Conservation (phyloP, 1,140 invertebrate genomes). For the Octopus sinensis region DNA sequence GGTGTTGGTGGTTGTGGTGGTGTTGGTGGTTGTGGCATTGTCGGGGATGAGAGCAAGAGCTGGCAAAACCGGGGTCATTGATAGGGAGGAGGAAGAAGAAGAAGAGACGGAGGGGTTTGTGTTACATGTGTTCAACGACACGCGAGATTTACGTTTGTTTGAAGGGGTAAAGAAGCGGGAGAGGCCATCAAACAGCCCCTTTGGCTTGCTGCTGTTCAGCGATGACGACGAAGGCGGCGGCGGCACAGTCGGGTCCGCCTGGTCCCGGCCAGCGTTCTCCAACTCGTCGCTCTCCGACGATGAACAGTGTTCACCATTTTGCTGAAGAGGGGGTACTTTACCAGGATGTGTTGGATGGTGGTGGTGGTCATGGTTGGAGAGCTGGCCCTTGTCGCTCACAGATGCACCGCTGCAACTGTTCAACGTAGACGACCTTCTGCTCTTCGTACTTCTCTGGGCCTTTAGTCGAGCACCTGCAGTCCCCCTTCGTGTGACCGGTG, state of each 20-base stretch:
- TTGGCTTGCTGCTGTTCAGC: conserved; percentile 40
- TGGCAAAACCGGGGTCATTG: too few species aligned
- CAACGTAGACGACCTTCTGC: not conserved
- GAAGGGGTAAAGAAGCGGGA: conserved; percentile 56
- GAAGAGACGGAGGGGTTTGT: conserved; percentile 29
- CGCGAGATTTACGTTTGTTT: conserved; percentile 55
- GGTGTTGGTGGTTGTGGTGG: too few species aligned
- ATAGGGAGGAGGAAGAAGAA: conserved; percentile 5
- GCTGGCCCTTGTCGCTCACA: not conserved
- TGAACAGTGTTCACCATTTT: conserved; percentile 27
- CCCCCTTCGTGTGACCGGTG: not conserved
- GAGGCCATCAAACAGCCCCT: conserved; percentile 55
- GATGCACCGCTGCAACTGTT: not conserved
- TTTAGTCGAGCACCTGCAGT: not conserved
- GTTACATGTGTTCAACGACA: conserved; percentile 49
- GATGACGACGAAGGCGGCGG: conserved; percentile 38
- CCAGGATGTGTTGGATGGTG: conserved; percentile 31
- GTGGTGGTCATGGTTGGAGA: conserved; percentile 5
- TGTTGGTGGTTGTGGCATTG: too few species aligned
- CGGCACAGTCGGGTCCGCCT: conserved; percentile 42
- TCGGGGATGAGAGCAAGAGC: not conserved
- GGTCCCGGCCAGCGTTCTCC: conserved; percentile 35
- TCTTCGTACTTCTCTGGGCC: not conserved
- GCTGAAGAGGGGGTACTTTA: conserved; percentile 30
- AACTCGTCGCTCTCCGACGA: conserved; percentile 45